These are phyloP conservation scores for Kryptolebias ocellatus DNA, from an alignment of 2,797 vertebrate species.

Conservation along the genomic window DNA sequence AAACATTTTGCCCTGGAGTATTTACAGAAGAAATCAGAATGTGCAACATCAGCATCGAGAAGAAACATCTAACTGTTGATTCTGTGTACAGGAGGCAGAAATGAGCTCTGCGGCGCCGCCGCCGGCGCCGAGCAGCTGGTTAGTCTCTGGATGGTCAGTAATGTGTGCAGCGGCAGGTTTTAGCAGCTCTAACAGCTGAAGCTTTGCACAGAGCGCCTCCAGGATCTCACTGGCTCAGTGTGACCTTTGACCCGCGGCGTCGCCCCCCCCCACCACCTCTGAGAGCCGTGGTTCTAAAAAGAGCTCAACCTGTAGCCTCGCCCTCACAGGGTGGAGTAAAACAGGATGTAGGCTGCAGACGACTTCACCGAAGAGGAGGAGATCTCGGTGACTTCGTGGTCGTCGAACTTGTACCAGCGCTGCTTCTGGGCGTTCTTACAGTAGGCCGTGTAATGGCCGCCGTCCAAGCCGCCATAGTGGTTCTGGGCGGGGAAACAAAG, in stretches of 20 bases:
- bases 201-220: slow-evolving; percentile 47
- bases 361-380: slow-evolving; percentile 92
- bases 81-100: slow-evolving; percentile 81
- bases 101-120: slow-evolving; percentile 77
- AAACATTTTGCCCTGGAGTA: slow-evolving; percentile 67
- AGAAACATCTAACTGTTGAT: slow-evolving; percentile 81
- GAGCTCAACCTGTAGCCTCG: slow-evolving; percentile 32
- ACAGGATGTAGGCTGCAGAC: slow-evolving; percentile 96
- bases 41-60: slow-evolving; percentile 89
- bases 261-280: slow-evolving; percentile 30
- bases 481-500: slow-evolving; percentile 80
- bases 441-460: slow-evolving; percentile 97
- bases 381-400: slow-evolving; percentile 95
- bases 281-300: slow-evolving; percentile 52
- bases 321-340: slow-evolving; percentile 91
- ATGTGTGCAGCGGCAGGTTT: slow-evolving; percentile 58
- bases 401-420: slow-evolving; percentile 97
- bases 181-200: slow-evolving; percentile 70
- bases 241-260: too few relatives aligned
- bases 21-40: slow-evolving; percentile 82
- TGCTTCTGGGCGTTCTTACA: slow-evolving; percentile 91
- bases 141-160: slow-evolving; percentile 60
- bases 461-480: slow-evolving; percentile 95
- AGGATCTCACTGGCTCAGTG: slow-evolving; percentile 5
- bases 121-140: slow-evolving; percentile 66